Evolutionary conservation across 2,888 invertebrate species (phyloP), one percentile per base, ranked within the genome.

Genomic region (Mesorhabditis spiculigera): DNA sequence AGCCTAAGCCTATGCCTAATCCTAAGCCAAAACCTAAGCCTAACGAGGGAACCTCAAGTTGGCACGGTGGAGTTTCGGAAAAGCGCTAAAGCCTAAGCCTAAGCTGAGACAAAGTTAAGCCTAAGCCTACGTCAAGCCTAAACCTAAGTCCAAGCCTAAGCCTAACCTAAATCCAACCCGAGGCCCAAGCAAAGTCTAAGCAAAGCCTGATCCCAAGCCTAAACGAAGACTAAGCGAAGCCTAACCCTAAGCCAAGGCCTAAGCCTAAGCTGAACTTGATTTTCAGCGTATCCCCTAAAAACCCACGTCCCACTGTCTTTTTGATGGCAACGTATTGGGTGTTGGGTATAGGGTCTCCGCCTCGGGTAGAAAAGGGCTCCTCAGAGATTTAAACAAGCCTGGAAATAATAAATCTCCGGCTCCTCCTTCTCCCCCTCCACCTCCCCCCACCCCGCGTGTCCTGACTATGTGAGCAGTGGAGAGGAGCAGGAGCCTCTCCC

Each of bases 11-110:
- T 50, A 50, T 13, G 58, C 58, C 58, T 3, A 50, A 50, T 1
- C 58, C 58, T 50, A 50, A 50, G 58, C 58, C 50, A 10, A 50
- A 50, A 13, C 50, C 50, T 50, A 50, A 50, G 50, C 50, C 50
- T 50, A n/a, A n/a, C n/a, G n/a, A n/a, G n/a, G n/a, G n/a, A n/a
- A n/a, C n/a, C n/a, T n/a, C n/a, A n/a, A n/a, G n/a, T n/a, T n/a
- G n/a, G n/a, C n/a, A n/a, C n/a, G n/a, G n/a, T n/a, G n/a, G n/a
- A n/a, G n/a, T n/a, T n/a, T n/a, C n/a, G n/a, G 50, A 50, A 13
- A 50, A 10, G 50, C 8, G 8, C 50, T 50, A 6, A 50, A 50
- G 50, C 50, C 28, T 28, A 28, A 28, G 28, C 28, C 28, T 28
- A 28, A 28, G 1, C 28, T 28, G n/a, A n/a, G n/a, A n/a, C n/a